Base-by-base conservation (phyloP, 2,113 vertebrate species). In the Zosterops japonicus region DNA sequence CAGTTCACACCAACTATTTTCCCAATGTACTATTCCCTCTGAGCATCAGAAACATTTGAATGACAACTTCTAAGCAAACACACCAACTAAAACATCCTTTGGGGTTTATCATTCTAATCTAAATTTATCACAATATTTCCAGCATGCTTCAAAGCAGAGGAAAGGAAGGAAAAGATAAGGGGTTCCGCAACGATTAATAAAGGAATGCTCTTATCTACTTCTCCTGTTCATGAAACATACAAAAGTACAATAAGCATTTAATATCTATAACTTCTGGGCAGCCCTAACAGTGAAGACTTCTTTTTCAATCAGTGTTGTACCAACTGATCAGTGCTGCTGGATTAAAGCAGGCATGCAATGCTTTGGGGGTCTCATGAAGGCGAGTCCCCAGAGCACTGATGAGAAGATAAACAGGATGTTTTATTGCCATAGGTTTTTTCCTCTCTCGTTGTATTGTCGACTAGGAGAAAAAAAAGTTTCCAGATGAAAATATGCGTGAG, bases 401-500 rank as follows among this genome's bases (percentile, higher is more conserved):
- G 0, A 69, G 61, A 85, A 79, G 50, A 77, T 11, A 75, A 71
- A 64, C 3, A 7, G n/a, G 65, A 79, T 47, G 36, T 39, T 84
- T 87, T 78, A 78, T 8, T 89, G 65, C 27, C 56, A 46, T 23
- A 61, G 5, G 1, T 28, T 55, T 46, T 49, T 19, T 41, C 42
- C 14, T 39, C 35, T 14, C 9, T 21, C 2, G 2, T 61, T 94
- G 49, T 74, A 53, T 16, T 88, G 71, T 80, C 90, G 78, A 90
- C 65, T 71, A 11, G 27, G 5, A 14, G 2, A 2, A 31, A 22
- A 39, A 60, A 52, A 80, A 53, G 35, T 64, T 93, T 93, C 87
- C 90, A 93, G 78, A 80, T 83, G 84, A 94, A 91, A 94, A 95
- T 90, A 90, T 49, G 59, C 14, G 2, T 83, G 79, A 93, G 57